phyloP scores from a whole-genome alignment of 2,888 invertebrate genomes.

The Catocala nupta region DNA sequence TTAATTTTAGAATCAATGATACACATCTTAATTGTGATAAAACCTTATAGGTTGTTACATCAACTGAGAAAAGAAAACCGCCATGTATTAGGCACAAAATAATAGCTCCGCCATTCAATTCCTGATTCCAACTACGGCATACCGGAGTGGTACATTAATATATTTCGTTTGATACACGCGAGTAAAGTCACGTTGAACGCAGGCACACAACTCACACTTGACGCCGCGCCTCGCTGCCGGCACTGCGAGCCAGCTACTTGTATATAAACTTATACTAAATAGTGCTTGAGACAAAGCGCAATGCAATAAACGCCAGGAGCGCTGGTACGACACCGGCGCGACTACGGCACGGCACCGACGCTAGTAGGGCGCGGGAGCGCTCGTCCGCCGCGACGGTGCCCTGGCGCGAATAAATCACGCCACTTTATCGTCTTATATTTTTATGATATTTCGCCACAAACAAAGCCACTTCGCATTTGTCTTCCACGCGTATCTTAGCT shows the following conservation, averaged over 20 bases:
- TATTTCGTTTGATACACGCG: neutral
- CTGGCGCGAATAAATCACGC: slow-evolving; percentile 64
- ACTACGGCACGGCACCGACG: slow-evolving; percentile 13
- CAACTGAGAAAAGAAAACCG: no score
- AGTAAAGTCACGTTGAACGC: neutral
- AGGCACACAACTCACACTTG: neutral
- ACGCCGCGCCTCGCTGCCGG: no score
- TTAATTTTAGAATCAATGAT: no score
- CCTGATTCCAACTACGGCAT: no score
- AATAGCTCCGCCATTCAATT: no score
- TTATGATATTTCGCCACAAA: slow-evolving; percentile 76
- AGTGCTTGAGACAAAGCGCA: slow-evolving; percentile 37
- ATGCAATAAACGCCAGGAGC: slow-evolving; percentile 22
- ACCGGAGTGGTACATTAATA: no score
- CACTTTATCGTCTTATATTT: slow-evolving; percentile 76
- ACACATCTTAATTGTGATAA: no score
- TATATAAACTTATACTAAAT: slow-evolving; percentile 34
- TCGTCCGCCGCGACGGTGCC: slow-evolving; percentile 4
- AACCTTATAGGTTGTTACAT: no score
- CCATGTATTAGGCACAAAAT: no score
- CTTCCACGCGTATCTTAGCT: slow-evolving; percentile 66
- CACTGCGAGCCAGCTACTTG: no score
- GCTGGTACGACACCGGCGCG: neutral
- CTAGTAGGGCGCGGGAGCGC: slow-evolving; percentile 3
- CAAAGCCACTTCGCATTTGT: slow-evolving; percentile 76